Evolutionary conservation across 2,888 invertebrate genomes (phyloP).

Genomic region (Oscheius onirici): DNA sequence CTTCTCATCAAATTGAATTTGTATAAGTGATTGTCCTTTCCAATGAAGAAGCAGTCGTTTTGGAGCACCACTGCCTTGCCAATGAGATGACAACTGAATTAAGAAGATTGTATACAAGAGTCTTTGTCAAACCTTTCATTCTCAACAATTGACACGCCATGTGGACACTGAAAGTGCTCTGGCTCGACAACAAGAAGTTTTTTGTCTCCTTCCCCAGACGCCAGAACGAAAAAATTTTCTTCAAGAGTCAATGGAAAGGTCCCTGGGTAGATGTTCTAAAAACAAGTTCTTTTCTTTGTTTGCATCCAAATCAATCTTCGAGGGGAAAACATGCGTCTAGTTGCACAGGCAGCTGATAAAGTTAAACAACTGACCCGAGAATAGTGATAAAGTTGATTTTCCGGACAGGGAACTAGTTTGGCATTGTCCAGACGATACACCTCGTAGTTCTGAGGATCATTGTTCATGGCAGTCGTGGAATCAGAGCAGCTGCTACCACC

Average conservation of each 20-base stretch:
- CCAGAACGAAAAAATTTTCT: not conserved
- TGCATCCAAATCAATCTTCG: not conserved
- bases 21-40: conserved; percentile 11
- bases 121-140: not conserved
- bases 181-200: not conserved
- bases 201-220: not conserved
- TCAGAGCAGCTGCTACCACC: not conserved
- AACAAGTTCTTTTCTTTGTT: not conserved
- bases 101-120: not conserved
- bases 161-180: conserved; percentile 12
- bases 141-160: conserved; percentile 16
- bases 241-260: not conserved
- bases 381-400: conserved; percentile 12
- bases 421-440: not conserved
- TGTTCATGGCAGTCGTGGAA: not conserved
- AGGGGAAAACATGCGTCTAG: not conserved
- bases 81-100: not conserved
- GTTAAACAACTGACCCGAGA: conserved; percentile 1
- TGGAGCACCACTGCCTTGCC: not conserved
- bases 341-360: conserved; percentile 7
- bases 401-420: not conserved
- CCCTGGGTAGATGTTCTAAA: not conserved
- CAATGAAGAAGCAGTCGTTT: not conserved
- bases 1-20: not conserved
- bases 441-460: not conserved